Conservation (phyloP, 2,113 vertebrate genomes). For the Passer domesticus region DNA sequence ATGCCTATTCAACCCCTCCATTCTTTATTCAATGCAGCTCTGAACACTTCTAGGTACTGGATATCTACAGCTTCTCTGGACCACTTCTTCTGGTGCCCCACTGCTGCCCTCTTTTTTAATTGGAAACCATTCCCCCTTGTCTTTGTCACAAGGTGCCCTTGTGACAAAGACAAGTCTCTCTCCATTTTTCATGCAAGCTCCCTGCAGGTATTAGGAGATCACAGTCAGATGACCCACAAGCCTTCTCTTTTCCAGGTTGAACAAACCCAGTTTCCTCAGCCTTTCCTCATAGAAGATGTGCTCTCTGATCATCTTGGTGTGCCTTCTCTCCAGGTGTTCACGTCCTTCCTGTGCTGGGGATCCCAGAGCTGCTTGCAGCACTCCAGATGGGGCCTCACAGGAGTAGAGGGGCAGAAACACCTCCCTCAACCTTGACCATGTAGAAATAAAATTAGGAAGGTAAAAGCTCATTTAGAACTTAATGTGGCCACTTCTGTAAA, state of each 20-base stretch:
- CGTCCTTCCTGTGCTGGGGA: not conserved
- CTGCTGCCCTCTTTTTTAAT: not conserved
- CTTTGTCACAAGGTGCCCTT: not conserved
- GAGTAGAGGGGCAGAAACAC: not conserved
- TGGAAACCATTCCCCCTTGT: too few relatives aligned
- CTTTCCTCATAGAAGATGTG: not conserved
- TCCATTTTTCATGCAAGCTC: not conserved
- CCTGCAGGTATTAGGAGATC: not conserved
- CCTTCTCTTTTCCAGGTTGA: not conserved
- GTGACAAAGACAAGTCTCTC: too few relatives aligned
- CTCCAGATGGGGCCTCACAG: not conserved
- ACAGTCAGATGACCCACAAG: not conserved
- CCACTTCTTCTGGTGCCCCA: not conserved
- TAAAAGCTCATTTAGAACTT: not conserved
- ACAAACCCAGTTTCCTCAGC: not conserved
- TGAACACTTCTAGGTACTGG: not conserved
- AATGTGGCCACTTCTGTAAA: not conserved
- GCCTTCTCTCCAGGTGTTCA: not conserved
- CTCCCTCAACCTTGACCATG: fast-evolving
- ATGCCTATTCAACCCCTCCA: too few relatives aligned
- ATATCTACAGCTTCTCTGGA: not conserved
- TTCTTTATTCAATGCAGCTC: too few relatives aligned
- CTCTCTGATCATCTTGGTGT: not conserved
- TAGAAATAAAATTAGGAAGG: not conserved
- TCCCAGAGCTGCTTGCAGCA: not conserved